These are phyloP conservation scores for Dromaius novaehollandiae DNA, from an alignment of 2,113 vertebrate species.

Conservation along the genomic window DNA sequence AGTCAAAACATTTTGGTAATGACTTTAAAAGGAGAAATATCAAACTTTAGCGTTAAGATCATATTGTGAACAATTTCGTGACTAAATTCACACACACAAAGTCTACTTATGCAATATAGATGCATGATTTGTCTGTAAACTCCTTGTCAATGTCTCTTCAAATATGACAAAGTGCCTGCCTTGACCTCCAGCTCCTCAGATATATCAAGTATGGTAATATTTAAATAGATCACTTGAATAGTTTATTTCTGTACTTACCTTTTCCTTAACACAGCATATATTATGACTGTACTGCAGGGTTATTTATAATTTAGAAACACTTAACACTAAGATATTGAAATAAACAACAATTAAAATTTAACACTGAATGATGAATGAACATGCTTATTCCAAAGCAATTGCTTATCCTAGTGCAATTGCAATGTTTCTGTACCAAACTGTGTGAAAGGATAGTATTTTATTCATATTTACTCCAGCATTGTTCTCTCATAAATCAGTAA, in stretches of 20 bases:
- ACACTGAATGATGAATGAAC: slow-evolving; percentile 43
- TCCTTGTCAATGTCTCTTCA: background rate
- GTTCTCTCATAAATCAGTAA: slow-evolving; percentile 47
- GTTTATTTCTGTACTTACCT: slow-evolving; percentile 61
- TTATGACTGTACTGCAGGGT: slow-evolving; percentile 21
- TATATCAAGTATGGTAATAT: slow-evolving; percentile 36
- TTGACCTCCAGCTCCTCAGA: background rate
- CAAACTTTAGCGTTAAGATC: background rate
- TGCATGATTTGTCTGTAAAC: background rate
- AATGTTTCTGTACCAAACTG: background rate
- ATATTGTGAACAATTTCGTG: background rate
- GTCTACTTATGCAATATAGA: background rate
- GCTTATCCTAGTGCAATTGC: slow-evolving; percentile 32
- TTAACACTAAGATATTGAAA: slow-evolving; percentile 57
- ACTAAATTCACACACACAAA: background rate
- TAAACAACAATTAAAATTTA: slow-evolving; percentile 65
- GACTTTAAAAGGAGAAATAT: slow-evolving; percentile 1
- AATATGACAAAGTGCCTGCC: background rate
- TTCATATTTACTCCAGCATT: slow-evolving; percentile 1
- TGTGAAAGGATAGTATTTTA: slow-evolving; percentile 31
- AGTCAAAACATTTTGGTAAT: background rate
- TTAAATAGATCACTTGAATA: slow-evolving; percentile 52
- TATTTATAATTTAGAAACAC: slow-evolving; percentile 69
- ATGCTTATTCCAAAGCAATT: slow-evolving; percentile 11
- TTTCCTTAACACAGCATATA: slow-evolving; percentile 50